A percentile compares a stretch with the other conserved stretches of the same genome.
Conservation (phyloP, 2,113 vertebrate genomes). For the Proteles cristata region DNA sequence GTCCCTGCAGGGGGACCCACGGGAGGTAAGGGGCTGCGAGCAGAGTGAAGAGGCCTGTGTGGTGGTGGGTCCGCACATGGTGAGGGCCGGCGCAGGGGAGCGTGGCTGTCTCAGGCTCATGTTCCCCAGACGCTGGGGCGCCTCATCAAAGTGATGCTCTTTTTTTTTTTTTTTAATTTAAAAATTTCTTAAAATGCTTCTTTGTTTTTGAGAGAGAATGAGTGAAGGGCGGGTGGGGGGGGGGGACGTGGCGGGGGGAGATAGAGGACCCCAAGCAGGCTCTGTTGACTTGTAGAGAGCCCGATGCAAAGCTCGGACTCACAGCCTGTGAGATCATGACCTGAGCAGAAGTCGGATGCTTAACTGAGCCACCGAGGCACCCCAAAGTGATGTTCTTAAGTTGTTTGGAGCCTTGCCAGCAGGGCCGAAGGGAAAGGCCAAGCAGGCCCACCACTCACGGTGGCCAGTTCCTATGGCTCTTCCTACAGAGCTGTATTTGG, state of each 20-base stretch:
- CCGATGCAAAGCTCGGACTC: no score
- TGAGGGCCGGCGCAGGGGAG: not conserved
- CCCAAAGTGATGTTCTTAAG: constrained; percentile 43
- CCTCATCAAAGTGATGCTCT: constrained; percentile 40
- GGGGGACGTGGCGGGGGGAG: no score
- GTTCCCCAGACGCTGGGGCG: not conserved
- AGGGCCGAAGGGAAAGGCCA: constrained; percentile 49
- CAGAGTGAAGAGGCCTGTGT: not conserved
- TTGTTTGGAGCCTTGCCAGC: constrained; percentile 54
- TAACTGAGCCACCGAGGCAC: no score
- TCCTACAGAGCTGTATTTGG: constrained; percentile 79
- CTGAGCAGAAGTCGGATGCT: no score
- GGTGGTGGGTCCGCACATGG: not conserved
- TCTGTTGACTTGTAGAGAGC: no score
- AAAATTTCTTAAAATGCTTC: no score
- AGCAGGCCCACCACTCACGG: not conserved
- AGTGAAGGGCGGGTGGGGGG: no score
- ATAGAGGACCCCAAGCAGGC: no score
- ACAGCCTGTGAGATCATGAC: no score
- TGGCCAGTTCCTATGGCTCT: constrained; percentile 32
- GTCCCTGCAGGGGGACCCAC: not conserved
- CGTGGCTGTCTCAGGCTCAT: not conserved
- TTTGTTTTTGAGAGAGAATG: no score
- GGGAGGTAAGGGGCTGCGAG: not conserved
- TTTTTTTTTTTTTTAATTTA: no score